phyloP scores from a whole-genome alignment of 1,140 invertebrate genomes.

The Neodiprion pinetum region DNA sequence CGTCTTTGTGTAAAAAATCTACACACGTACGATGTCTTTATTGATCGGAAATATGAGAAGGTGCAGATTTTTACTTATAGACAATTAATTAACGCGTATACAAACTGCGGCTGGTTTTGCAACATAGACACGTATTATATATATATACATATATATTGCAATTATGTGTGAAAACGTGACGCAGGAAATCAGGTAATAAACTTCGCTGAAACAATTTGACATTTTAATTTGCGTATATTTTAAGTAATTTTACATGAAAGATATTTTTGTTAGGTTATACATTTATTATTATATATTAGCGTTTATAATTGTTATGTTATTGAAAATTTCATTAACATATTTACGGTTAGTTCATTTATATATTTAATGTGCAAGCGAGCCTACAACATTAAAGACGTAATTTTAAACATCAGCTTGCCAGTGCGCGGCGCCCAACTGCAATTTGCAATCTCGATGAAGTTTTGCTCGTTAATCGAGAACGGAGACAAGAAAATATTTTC shows the following conservation, averaged over 20 bases:
- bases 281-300: not conserved
- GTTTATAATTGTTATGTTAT: conserved; percentile 8
- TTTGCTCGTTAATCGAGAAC: too few species aligned
- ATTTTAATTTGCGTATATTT: conserved; percentile 4
- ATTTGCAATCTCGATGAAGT: too few species aligned
- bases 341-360: conserved; percentile 3
- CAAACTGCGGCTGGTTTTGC: too few species aligned
- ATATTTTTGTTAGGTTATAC: conserved; percentile 1
- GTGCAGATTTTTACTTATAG: too few species aligned
- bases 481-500: too few species aligned
- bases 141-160: too few species aligned
- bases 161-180: not conserved
- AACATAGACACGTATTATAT: too few species aligned
- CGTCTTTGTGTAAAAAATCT: not conserved
- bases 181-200: not conserved
- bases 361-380: conserved; percentile 7
- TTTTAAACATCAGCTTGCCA: not conserved
- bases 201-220: not conserved
- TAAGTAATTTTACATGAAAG: conserved; percentile 5
- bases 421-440: not conserved
- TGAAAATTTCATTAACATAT: conserved; percentile 2
- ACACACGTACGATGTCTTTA: not conserved
- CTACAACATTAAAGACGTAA: conserved; percentile 5
- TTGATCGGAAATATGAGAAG: too few species aligned
- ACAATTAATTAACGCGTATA: too few species aligned